A percentile compares a stretch with the other conserved stretches of the same genome.
Evolutionary conservation across 2,113 vertebrate species (phyloP).

Genomic region (Motacilla tschutschensis): DNA sequence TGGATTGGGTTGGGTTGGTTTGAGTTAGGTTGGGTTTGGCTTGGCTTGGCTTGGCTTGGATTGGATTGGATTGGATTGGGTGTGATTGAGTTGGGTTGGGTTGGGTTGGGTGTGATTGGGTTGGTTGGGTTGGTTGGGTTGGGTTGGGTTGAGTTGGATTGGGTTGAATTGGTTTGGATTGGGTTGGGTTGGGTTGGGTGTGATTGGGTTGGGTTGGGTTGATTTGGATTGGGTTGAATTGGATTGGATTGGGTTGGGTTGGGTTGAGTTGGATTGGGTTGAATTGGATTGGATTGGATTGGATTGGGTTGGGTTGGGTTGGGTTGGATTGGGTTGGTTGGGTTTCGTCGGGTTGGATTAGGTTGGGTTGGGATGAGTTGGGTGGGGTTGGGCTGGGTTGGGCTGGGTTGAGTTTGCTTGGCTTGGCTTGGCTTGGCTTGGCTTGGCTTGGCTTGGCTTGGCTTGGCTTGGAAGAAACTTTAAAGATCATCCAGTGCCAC

Average conservation of each 20-base stretch:
- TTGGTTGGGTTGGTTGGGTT: background rate
- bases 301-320: background rate
- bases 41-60: accelerated
- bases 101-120: background rate
- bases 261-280: accelerated
- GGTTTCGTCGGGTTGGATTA: no score
- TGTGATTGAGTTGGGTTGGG: background rate
- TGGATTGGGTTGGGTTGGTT: accelerated
- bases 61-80: background rate
- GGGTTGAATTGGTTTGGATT: accelerated
- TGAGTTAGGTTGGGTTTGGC: background rate
- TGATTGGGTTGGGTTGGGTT: accelerated
- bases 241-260: background rate
- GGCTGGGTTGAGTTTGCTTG: no score
- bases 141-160: background rate
- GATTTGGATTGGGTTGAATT: no score
- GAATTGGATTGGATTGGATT: no score
- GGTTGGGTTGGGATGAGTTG: no score
- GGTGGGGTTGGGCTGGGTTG: no score
- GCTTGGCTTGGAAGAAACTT: background rate
- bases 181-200: no score
- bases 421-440: background rate
- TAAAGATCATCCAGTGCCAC: accelerated
- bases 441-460: background rate
- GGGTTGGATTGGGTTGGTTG: background rate